These are phyloP conservation scores for Bryconaethiops microstoma DNA, from an alignment of 2,797 vertebrate species.

Conservation along the genomic window DNA sequence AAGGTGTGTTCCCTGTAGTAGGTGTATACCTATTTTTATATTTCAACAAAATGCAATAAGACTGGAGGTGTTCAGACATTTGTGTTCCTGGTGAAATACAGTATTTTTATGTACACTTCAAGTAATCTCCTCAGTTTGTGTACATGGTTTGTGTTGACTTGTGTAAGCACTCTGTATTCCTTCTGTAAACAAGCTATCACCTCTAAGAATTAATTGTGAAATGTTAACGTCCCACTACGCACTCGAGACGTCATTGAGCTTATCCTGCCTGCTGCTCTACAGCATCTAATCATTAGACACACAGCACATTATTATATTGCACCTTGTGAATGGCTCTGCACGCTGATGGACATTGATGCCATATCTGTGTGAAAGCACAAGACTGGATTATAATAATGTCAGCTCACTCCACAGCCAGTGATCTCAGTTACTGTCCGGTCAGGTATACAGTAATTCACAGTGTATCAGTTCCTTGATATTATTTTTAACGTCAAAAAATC, in stretches of 20 bases:
- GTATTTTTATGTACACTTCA: neutral
- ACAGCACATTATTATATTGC: neutral
- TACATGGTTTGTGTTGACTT: neutral
- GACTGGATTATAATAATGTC: neutral
- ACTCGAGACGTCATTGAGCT: neutral
- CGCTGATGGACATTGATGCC: neutral
- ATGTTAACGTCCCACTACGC: neutral
- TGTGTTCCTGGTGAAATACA: neutral
- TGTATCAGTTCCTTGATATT: no score
- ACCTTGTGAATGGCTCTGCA: neutral
- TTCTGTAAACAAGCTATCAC: neutral
- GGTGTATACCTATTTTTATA: no score
- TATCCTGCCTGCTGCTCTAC: neutral
- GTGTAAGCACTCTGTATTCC: neutral
- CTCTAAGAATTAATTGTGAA: neutral
- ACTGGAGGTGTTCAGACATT: no score
- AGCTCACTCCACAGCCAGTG: neutral
- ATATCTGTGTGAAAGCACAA: neutral
- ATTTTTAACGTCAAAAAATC: no score
- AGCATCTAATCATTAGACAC: neutral
- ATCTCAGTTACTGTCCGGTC: neutral
- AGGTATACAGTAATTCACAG: neutral
- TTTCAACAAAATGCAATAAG: no score
- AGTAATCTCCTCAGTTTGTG: conserved; percentile 11
- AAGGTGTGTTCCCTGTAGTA: no score